A percentile compares a stretch with the other conserved stretches of the same genome.
phyloP scores from a whole-genome alignment of 1,140 invertebrate species.

The Formica exsecta region DNA sequence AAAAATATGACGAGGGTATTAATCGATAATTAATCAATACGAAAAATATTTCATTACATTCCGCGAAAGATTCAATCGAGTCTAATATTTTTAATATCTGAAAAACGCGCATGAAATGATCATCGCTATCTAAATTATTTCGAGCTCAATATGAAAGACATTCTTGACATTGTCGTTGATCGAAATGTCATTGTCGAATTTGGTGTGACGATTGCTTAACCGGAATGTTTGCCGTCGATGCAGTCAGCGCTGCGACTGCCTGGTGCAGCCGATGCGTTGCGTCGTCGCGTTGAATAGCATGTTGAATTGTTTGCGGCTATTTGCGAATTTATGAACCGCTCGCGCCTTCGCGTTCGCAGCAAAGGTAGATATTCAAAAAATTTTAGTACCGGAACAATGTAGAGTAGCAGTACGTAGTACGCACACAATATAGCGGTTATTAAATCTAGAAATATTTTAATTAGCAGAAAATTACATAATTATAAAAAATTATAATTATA shows the following conservation, averaged over 20 bases:
- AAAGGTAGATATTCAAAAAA: conserved; percentile 17
- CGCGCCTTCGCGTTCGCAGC: neutral
- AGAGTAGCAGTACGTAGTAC: neutral
- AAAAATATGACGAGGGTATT: conserved; percentile 2
- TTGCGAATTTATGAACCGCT: conserved; percentile 66
- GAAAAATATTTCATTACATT: conserved; percentile 5
- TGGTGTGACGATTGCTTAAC: conserved; percentile 47
- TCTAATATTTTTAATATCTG: conserved; percentile 17
- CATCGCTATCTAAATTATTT: neutral
- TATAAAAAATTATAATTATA: neutral
- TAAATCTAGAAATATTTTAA: neutral
- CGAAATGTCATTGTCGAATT: conserved; percentile 44
- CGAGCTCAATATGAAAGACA: conserved; percentile 1
- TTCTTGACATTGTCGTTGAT: conserved; percentile 41
- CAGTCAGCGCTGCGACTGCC: conserved; percentile 10
- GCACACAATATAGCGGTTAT: neutral
- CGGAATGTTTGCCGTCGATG: conserved; percentile 52
- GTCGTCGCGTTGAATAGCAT: conserved; percentile 23
- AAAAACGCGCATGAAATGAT: neutral
- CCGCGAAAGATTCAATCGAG: neutral
- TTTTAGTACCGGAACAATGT: neutral
- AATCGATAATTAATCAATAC: conserved; percentile 12
- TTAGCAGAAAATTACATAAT: neutral
- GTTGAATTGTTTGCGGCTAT: conserved; percentile 58
- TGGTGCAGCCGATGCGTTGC: conserved; percentile 36